Conservation (phyloP, 1,140 invertebrate genomes). For the Whitmania pigra region DNA sequence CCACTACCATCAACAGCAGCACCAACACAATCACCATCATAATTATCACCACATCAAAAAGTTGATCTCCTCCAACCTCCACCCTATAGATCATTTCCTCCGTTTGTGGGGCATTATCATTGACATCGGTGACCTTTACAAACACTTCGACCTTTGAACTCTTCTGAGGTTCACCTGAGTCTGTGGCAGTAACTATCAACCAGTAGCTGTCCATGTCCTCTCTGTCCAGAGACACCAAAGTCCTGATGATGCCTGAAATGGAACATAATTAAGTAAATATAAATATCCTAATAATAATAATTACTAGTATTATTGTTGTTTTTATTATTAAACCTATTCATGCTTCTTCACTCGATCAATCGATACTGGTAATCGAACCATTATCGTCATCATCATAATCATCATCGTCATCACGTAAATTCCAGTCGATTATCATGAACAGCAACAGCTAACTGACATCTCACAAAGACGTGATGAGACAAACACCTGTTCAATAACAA, state of each 20-base stretch:
- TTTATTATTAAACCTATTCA: not conserved
- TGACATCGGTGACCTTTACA: conserved; percentile 45
- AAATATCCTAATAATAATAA: not conserved
- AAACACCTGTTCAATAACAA: too few species aligned
- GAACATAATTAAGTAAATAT: not conserved
- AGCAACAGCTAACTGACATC: too few species aligned
- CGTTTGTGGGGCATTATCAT: conserved; percentile 52
- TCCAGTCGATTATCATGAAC: too few species aligned
- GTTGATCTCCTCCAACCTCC: not conserved
- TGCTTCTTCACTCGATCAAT: too few species aligned
- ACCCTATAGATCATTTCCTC: not conserved
- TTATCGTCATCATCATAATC: too few species aligned
- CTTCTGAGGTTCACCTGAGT: not conserved
- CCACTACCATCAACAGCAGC: too few species aligned
- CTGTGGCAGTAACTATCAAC: not conserved
- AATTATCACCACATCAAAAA: too few species aligned
- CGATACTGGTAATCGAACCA: too few species aligned
- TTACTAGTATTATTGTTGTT: not conserved
- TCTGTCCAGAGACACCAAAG: not conserved
- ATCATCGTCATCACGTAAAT: too few species aligned
- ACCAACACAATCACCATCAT: too few species aligned
- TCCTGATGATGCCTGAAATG: not conserved
- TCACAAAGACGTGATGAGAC: too few species aligned
- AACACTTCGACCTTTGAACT: conserved; percentile 27
- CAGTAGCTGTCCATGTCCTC: not conserved